Conservation (phyloP, 2,113 vertebrate genomes). For the Sminthopsis crassicaudata region DNA sequence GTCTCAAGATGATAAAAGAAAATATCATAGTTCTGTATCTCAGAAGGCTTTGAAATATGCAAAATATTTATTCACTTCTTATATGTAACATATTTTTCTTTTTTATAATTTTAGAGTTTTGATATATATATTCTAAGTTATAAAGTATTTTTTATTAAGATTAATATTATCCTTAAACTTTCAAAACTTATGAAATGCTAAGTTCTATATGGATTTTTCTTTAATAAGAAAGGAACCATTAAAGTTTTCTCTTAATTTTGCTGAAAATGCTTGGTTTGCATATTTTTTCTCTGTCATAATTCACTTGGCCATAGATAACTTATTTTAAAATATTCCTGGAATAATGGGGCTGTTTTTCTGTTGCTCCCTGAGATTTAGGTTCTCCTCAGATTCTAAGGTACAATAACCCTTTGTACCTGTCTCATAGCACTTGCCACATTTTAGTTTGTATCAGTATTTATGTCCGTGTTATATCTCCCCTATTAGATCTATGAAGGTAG, state of each 20-base stretch:
- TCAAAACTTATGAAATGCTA: constrained; percentile 41
- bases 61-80: constrained; percentile 68
- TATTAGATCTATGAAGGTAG: constrained; percentile 8
- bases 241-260: constrained; percentile 48
- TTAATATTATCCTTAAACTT: constrained; percentile 18
- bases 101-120: constrained; percentile 37
- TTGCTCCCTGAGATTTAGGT: background rate
- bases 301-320: background rate
- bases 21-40: constrained; percentile 31
- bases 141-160: constrained; percentile 2
- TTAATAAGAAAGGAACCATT: constrained; percentile 32
- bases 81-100: constrained; percentile 51
- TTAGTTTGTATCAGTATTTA: background rate
- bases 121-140: constrained; percentile 48
- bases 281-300: constrained; percentile 21
- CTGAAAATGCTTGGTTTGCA: constrained; percentile 28
- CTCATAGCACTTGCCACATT: background rate
- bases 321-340: background rate
- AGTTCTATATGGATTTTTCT: constrained; percentile 36
- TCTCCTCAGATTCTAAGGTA: background rate
- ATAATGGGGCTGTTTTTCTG: background rate
- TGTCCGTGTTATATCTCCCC: background rate
- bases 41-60: constrained; percentile 52
- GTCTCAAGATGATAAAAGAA: constrained; percentile 49
- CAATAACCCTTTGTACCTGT: background rate